A percentile compares a stretch with the other conserved stretches of the same genome.
phyloP scores from a whole-genome alignment of 2,888 invertebrate species.

The Idaea straminata region DNA sequence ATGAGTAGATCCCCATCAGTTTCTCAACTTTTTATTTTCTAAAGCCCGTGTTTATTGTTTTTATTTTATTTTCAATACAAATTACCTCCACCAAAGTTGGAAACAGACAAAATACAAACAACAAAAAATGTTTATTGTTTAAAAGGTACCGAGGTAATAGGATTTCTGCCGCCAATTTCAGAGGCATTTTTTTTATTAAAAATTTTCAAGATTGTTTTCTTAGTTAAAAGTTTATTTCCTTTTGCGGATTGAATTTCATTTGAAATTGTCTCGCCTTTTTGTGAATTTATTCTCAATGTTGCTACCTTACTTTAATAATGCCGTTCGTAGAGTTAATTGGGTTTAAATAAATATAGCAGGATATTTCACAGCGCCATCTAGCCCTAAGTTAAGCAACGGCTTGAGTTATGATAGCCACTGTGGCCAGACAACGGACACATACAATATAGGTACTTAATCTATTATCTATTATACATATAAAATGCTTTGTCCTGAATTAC shows the following conservation, averaged over 20 bases:
- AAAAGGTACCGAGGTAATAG: constrained; percentile 6
- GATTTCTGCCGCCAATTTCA: constrained; percentile 6
- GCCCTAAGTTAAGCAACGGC: too few species aligned
- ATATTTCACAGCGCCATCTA: too few species aligned
- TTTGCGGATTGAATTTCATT: constrained; percentile 5
- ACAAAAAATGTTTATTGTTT: constrained; percentile 7
- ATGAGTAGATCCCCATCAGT: too few species aligned
- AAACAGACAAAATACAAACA: constrained; percentile 9
- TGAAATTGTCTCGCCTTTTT: neutral
- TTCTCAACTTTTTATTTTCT: neutral
- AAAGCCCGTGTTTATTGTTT: constrained; percentile 1
- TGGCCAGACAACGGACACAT: too few species aligned
- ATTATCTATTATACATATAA: too few species aligned
- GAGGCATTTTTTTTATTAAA: constrained; percentile 3
- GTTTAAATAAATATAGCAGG: too few species aligned
- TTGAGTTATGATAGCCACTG: too few species aligned
- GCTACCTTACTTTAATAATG: too few species aligned
- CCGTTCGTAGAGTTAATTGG: too few species aligned
- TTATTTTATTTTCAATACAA: constrained; percentile 11
- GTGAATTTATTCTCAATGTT: neutral
- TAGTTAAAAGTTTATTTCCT: constrained; percentile 5
- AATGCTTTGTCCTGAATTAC: too few species aligned
- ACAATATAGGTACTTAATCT: too few species aligned
- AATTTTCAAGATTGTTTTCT: constrained; percentile 5
- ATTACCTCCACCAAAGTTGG: constrained; percentile 5